Evolutionary conservation across 2,888 invertebrate genomes (phyloP).

Genomic region (Lacanobia wlatinum): DNA sequence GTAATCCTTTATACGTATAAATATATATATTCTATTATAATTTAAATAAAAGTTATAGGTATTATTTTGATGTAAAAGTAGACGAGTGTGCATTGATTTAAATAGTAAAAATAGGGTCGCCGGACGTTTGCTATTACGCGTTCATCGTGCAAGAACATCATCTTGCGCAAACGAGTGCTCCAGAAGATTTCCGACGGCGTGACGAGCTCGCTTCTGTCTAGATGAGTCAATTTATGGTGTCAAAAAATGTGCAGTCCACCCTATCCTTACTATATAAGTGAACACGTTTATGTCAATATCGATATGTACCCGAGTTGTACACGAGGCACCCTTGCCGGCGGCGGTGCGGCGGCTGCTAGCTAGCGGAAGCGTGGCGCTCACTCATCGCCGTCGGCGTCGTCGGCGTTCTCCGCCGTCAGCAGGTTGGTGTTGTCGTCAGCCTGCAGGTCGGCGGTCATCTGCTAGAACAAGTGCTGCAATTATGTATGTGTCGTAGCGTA

Average conservation of each 20-base stretch:
- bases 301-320: constrained; percentile 75
- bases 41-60: constrained; percentile 48
- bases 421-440: constrained; percentile 88
- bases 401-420: constrained; percentile 87
- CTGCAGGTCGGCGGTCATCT: constrained; percentile 85
- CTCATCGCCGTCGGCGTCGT: constrained; percentile 82
- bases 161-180: too few relatives aligned
- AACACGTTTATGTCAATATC: constrained; percentile 42
- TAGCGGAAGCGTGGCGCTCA: constrained; percentile 79
- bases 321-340: constrained; percentile 74
- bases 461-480: constrained; percentile 75
- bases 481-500: constrained; percentile 27
- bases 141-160: too few relatives aligned
- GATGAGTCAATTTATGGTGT: too few relatives aligned
- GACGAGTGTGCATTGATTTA: constrained; percentile 52
- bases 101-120: neutral
- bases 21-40: constrained; percentile 62
- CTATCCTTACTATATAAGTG: too few relatives aligned
- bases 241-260: too few relatives aligned
- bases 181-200: too few relatives aligned
- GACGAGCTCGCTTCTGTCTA: too few relatives aligned
- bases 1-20: constrained; percentile 57
- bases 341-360: constrained; percentile 65
- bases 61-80: constrained; percentile 46
- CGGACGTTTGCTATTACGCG: too few relatives aligned